Conservation (phyloP, 2,888 invertebrate genomes). For the Thymelicus sylvestris region DNA sequence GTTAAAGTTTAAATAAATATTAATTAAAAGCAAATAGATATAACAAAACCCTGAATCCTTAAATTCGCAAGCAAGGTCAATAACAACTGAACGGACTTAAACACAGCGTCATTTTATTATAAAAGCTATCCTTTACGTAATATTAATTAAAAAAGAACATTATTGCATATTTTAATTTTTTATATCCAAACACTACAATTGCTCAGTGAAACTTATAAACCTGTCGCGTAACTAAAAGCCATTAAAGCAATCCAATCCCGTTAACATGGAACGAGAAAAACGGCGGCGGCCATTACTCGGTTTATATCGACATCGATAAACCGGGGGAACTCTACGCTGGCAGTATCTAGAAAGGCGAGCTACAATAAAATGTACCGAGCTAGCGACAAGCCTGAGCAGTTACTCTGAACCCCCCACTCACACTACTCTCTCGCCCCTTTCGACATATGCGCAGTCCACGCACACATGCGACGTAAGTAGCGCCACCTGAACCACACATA, state of each 20-base stretch:
- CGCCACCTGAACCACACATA: conserved; percentile 65
- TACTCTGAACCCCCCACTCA: conserved; percentile 64
- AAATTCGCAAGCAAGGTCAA: too few species aligned
- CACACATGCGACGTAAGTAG: conserved; percentile 54
- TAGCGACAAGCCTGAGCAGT: conserved; percentile 81
- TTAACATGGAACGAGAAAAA: conserved; percentile 56
- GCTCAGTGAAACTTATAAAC: conserved; percentile 27
- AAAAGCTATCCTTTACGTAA: too few species aligned
- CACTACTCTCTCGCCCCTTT: conserved; percentile 48
- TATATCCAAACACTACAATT: neutral
- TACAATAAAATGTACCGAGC: conserved; percentile 84
- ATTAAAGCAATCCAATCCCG: conserved; percentile 55
- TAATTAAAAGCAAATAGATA: too few species aligned
- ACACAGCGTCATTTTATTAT: too few species aligned
- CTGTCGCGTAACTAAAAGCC: conserved; percentile 29
- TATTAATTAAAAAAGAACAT: too few species aligned
- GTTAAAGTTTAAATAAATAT: too few species aligned
- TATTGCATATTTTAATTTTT: too few species aligned
- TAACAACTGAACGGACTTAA: too few species aligned
- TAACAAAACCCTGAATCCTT: too few species aligned
- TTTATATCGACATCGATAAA: conserved; percentile 68
- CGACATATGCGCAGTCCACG: conserved; percentile 74
- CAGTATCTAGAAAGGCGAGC: conserved; percentile 80
- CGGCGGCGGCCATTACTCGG: conserved; percentile 62
- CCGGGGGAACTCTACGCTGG: conserved; percentile 54